Percentiles rank a stretch among this genome's conserved stretches.
Conservation (phyloP, 2,113 vertebrate genomes). For the Urocolius indicus region DNA sequence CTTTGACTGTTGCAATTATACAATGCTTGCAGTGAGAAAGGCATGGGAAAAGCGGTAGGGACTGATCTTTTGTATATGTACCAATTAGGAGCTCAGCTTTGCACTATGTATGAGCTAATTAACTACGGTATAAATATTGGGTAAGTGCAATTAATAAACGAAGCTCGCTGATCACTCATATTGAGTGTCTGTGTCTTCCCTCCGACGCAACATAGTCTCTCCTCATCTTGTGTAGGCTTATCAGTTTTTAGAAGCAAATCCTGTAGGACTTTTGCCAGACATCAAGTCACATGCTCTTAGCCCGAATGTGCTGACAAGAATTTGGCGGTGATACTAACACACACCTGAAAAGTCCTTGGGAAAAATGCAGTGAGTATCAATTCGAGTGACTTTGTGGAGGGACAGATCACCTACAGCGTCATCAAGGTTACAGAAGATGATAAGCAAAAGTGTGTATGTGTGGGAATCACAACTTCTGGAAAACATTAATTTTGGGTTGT, state of each 20-base stretch:
- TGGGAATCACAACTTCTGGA: neutral
- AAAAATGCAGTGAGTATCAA: conserved; percentile 6
- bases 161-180: no score
- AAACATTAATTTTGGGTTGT: neutral
- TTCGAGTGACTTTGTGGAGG: neutral
- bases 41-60: no score
- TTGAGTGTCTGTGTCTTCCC: no score
- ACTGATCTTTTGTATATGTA: no score
- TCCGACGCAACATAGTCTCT: no score
- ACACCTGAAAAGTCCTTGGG: conserved; percentile 29
- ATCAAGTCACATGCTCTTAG: neutral
- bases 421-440: neutral
- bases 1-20: no score
- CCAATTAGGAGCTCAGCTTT: no score
- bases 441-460: neutral
- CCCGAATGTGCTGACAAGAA: neutral
- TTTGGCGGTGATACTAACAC: neutral
- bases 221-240: neutral
- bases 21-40: no score
- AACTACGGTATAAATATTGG: no score
- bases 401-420: neutral
- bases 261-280: conserved; percentile 21
- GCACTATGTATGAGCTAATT: no score
- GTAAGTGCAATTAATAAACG: no score
- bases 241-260: conserved; percentile 33